A percentile compares a stretch with the other conserved stretches of the same genome.
phyloP scores from a whole-genome alignment of 2,113 vertebrate genomes.

The Zootoca vivipara region DNA sequence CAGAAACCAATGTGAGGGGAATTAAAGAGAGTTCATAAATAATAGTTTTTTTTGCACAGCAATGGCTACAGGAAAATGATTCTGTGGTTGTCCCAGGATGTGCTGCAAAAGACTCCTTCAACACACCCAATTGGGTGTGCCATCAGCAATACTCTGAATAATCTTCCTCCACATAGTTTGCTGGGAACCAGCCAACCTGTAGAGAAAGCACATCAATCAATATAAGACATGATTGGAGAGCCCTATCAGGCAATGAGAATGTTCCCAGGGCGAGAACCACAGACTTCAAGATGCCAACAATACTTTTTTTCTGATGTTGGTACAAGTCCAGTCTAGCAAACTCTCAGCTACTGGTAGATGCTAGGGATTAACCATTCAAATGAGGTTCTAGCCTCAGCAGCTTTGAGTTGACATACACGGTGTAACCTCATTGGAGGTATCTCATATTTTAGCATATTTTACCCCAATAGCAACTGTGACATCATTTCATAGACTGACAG shows the following conservation, averaged over 20 bases:
- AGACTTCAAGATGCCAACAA: background rate
- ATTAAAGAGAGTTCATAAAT: constrained; percentile 27
- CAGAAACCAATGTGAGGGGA: background rate
- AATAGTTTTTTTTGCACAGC: constrained; percentile 1
- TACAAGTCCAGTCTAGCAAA: background rate
- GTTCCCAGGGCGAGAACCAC: background rate
- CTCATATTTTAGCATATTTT: background rate
- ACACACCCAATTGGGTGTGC: background rate
- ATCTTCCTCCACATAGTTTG: constrained; percentile 95
- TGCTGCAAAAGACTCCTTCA: background rate
- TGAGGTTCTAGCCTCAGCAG: background rate
- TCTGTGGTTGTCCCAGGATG: background rate
- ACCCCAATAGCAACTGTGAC: background rate
- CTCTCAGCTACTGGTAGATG: background rate
- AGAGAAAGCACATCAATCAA: background rate
- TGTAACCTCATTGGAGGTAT: background rate
- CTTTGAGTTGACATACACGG: background rate
- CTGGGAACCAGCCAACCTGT: constrained; percentile 90
- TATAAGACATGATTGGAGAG: background rate
- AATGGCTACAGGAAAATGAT: background rate
- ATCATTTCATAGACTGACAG: background rate
- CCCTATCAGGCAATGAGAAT: background rate
- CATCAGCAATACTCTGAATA: constrained; percentile 92
- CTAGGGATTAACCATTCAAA: background rate
- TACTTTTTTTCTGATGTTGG: background rate